Base-by-base conservation (phyloP, 53 echinoderm and acorn worm species). In the Zoroaster sp. region DNA sequence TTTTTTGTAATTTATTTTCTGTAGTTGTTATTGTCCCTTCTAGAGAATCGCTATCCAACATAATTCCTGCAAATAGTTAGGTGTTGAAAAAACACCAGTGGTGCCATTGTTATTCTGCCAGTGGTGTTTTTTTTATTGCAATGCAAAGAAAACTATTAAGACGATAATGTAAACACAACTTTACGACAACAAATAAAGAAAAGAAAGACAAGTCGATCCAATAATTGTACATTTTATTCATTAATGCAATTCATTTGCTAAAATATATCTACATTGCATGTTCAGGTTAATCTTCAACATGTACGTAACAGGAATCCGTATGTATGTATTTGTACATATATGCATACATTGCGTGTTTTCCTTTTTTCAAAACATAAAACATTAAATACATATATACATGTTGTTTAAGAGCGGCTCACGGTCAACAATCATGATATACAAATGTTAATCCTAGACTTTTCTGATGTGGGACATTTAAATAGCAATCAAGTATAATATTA, bases 241-340 rank as follows among this genome's bases (percentile, higher is more conserved):
- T 85, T 71, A 42, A 85, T 85, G 85, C 85, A 70, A 70, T 85
- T 70, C 85, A 70, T 71, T 85, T 47, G 70, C 85, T 85, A 85
- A 85, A 85, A 85, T 85, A 79, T 79, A 85, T 85, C 85, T 85
- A 85, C 85, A 85, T 85, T 85, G 85, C 85, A 85, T 85, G 70
- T 70, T 44, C 36, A 18, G 37, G 35, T 55, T 25, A 35, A 69
- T 69, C 35, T 35, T 69, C 69, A 51, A 69, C 71, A 85, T 51
- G 45, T 71, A 85, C 47, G 70, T n/a, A 36, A 36, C 39, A 82
- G 21, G n/a, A 49, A 15, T 30, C 32, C n/a, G 17, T 17, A 34
- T 71, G 70, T 85, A 51, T 85, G 70, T 42, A 45, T 34, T 70
- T 85, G 30, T n/a, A n/a, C 20, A 7, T 21, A 66, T 40, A 80